These are phyloP conservation scores for Idaea straminata DNA, from an alignment of 2,888 invertebrate species.

Conservation along the genomic window DNA sequence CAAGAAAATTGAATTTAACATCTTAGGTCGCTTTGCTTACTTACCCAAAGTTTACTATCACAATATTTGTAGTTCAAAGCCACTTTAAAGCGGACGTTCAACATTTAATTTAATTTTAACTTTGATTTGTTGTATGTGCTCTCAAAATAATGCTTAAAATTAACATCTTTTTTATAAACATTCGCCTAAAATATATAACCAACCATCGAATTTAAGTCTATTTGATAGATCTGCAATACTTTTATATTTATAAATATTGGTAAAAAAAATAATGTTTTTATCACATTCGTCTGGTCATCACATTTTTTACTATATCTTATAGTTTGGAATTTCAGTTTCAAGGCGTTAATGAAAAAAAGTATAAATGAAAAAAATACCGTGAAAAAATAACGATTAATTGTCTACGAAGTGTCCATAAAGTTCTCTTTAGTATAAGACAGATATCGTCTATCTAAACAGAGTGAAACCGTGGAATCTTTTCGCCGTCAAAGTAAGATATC, in stretches of 20 bases:
- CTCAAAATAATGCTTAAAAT: no score
- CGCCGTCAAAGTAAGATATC: constrained; percentile 61
- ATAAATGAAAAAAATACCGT: background rate
- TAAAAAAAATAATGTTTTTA: no score
- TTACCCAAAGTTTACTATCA: background rate
- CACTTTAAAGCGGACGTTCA: background rate
- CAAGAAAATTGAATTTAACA: constrained; percentile 12
- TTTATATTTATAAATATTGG: no score
- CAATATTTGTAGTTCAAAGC: constrained; percentile 4
- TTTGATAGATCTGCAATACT: no score
- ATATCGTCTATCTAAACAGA: background rate
- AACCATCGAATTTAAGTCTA: no score
- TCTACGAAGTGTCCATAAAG: background rate
- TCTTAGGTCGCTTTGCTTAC: background rate
- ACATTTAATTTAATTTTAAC: background rate
- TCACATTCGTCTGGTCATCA: no score
- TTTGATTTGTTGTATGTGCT: no score
- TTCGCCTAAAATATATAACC: no score
- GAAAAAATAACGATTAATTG: background rate
- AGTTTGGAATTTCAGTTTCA: no score
- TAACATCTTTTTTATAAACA: no score
- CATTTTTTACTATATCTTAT: no score
- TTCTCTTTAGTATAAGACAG: background rate
- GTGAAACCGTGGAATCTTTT: constrained; percentile 40
- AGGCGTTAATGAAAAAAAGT: no score